Percentiles rank a stretch among this genome's conserved stretches.
phyloP scores from a whole-genome alignment of 2,888 invertebrate species.

The Napeogenes sylphis region DNA sequence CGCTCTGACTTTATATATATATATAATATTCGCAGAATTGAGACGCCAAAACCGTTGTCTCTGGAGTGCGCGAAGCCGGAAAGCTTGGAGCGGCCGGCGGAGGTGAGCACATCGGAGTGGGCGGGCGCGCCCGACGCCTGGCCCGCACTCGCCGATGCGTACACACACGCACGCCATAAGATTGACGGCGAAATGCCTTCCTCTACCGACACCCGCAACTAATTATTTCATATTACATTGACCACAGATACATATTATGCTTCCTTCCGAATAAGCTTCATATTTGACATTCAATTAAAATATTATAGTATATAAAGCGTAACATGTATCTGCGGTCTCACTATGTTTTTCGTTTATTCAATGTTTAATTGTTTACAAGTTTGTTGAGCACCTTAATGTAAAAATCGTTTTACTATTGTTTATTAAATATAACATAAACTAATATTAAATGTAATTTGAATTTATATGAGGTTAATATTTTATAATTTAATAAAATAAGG shows the following conservation, averaged over 20 bases:
- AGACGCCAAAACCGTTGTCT: slow-evolving; percentile 69
- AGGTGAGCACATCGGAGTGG: slow-evolving; percentile 72
- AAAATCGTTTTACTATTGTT: not conserved
- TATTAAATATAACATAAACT: not conserved
- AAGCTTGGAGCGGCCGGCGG: slow-evolving; percentile 60
- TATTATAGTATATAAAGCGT: not conserved
- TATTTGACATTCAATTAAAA: not conserved
- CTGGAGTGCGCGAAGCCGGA: slow-evolving; percentile 59
- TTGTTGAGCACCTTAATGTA: not conserved
- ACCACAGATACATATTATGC: not conserved
- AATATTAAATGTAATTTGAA: slow-evolving; percentile 2
- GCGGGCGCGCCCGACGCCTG: slow-evolving; percentile 44
- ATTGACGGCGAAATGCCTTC: slow-evolving; percentile 72
- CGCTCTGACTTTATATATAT: slow-evolving; percentile 7
- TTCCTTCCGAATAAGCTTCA: not conserved
- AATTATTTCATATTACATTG: slow-evolving; percentile 35
- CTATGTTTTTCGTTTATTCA: not conserved
- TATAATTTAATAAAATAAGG: not conserved
- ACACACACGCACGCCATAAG: slow-evolving; percentile 69
- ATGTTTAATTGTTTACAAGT: not conserved
- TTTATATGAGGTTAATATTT: slow-evolving; percentile 1
- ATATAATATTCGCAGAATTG: slow-evolving; percentile 50
- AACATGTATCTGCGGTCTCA: not conserved
- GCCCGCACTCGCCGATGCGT: slow-evolving; percentile 64
- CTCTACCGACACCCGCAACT: slow-evolving; percentile 71